Evolutionary conservation across 2,113 vertebrate genomes (phyloP).

Genomic region (Cisticola juncidis): DNA sequence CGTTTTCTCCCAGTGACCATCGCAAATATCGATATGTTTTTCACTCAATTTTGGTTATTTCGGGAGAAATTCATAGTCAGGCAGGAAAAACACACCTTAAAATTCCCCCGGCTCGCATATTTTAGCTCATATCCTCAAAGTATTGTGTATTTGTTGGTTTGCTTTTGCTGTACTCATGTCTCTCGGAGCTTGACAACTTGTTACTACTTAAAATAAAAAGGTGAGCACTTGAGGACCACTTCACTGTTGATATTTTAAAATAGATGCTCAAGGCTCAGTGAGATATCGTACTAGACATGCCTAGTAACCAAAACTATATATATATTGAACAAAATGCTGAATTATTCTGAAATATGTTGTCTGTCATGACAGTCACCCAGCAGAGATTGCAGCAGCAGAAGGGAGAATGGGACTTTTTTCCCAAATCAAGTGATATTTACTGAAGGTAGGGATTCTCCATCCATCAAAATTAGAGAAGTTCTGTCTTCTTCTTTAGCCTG

Average conservation of each 20-base stretch:
- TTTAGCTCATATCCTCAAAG: neutral
- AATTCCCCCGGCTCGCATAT: neutral
- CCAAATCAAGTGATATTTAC: neutral
- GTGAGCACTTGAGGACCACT: rapidly evolving
- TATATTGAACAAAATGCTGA: neutral
- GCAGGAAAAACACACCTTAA: neutral
- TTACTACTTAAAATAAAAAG: neutral
- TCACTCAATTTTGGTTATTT: no score
- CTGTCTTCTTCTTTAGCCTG: neutral
- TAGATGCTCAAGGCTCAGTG: neutral
- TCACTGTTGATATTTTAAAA: neutral
- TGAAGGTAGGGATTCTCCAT: neutral
- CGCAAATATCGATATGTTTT: rapidly evolving
- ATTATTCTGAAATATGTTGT: neutral
- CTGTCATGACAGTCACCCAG: neutral
- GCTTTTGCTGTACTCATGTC: rapidly evolving
- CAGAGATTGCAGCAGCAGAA: neutral
- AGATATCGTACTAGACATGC: neutral
- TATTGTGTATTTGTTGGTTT: neutral
- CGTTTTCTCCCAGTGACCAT: rapidly evolving
- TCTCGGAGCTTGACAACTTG: rapidly evolving
- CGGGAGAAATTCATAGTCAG: neutral
- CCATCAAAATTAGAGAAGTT: neutral
- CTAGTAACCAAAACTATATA: neutral
- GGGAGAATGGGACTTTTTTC: neutral